Percentiles rank a stretch among this genome's conserved stretches.
These are phyloP conservation scores for Saiga tatarica DNA, from an alignment of 2,113 vertebrate species.

Conservation along the genomic window DNA sequence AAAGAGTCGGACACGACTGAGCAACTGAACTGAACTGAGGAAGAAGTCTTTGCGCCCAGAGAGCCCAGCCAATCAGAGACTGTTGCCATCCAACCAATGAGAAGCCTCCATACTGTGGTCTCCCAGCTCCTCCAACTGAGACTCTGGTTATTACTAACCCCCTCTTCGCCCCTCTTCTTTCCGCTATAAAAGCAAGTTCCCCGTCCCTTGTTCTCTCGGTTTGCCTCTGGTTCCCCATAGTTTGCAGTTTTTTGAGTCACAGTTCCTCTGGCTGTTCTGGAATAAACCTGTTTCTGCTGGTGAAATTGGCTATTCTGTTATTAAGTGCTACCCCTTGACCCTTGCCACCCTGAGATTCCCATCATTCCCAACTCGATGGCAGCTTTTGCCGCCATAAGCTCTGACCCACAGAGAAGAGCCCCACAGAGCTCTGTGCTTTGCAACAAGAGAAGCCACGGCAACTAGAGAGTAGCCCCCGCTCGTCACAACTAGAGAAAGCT, in stretches of 20 bases:
- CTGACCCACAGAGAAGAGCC: background rate
- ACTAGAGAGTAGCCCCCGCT: background rate
- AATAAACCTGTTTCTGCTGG: background rate
- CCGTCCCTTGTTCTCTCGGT: background rate
- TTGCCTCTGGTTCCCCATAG: background rate
- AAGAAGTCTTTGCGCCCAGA: background rate
- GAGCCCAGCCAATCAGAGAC: background rate
- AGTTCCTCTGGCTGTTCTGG: background rate
- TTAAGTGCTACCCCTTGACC: background rate
- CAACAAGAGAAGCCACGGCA: background rate
- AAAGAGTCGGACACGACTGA: too few relatives aligned
- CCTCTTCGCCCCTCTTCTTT: background rate
- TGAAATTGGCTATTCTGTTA: background rate
- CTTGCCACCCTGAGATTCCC: background rate
- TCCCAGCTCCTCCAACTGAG: background rate
- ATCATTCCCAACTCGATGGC: background rate
- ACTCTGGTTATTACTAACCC: background rate
- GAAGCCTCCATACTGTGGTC: background rate
- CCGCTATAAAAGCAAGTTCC: background rate
- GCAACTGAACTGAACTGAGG: too few relatives aligned
- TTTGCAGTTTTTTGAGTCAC: background rate
- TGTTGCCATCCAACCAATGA: background rate
- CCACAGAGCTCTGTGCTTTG: background rate
- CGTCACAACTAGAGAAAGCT: background rate
- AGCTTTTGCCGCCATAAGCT: too few relatives aligned